Evolutionary conservation across 2,113 vertebrate genomes (phyloP), one percentile per base, ranked within the genome.

Genomic region (Cebidichthys violaceus): DNA sequence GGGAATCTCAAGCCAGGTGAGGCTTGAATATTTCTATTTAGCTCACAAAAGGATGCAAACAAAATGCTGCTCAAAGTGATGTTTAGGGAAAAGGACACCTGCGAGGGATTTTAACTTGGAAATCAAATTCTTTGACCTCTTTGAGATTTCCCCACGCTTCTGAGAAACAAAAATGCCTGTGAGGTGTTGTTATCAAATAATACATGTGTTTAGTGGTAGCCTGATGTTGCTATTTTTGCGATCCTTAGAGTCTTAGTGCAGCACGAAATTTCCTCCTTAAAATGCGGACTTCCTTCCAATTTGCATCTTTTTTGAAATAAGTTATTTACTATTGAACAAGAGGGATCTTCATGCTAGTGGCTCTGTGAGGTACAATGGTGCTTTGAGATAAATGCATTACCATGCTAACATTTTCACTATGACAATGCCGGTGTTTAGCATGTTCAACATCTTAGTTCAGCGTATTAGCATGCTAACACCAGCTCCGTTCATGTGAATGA

Each of bases 1-100:
- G 20, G 67, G 59, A 0, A 78, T 79, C 71, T 83, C 66, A 70
- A 73, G 81, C 8, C 79, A 82, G 50, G 31, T 17, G 68, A 79
- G 8, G 57, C 29, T 50, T 65, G 57, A 72, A 65, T 72, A 52
- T 81, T 65, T 74, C 1, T 0, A 15, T 77, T 75, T 0, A 75
- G 27, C 33, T 77, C 22, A 69, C 65, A 65, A 37, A 68, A 50
- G 69, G 22, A 39, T 0, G 2, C 31, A 33, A 45, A 68, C 62
- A 83, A 50, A 75, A 43, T 24, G 4, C 22, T 57, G 18, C 29
- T 39, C 52, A 29, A 39, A 54, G 33, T 50, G 55, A 84, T 39
- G n/a, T 47, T 37, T 10, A 54, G 14, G 0, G 17, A 45, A 45
- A 75, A 47, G 10, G 47, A 70, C 31, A 60, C 31, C 29, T 77